Conservation (phyloP, 2,797 vertebrate species). For the Rhadinocentrus ornatus region DNA sequence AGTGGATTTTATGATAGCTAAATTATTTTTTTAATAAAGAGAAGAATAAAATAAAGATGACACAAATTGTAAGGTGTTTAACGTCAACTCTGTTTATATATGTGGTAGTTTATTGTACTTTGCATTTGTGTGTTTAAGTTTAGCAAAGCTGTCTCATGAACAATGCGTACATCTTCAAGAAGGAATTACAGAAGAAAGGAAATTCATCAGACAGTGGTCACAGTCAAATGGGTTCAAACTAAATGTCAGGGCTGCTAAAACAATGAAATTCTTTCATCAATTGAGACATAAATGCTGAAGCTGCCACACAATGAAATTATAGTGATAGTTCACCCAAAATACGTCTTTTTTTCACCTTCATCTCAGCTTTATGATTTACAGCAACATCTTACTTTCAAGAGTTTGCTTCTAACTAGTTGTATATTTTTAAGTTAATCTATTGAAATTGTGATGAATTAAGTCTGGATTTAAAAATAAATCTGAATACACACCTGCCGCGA, state of each 20-base stretch:
- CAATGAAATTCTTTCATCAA: conserved; percentile 74
- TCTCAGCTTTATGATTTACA: conserved; percentile 49
- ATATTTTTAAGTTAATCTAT: conserved; percentile 30
- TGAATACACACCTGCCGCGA: conserved; percentile 47
- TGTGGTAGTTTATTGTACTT: conserved; percentile 38
- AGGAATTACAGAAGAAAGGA: conserved; percentile 69
- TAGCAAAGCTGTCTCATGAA: conserved; percentile 67
- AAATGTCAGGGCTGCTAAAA: conserved; percentile 80
- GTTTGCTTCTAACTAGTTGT: conserved; percentile 5
- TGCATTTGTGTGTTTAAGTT: background rate
- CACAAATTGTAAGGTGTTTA: too few relatives aligned
- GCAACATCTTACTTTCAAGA: conserved; percentile 13
- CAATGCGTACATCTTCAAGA: conserved; percentile 66
- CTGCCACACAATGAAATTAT: conserved; percentile 72
- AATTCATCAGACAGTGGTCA: conserved; percentile 74
- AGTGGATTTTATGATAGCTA: conserved; percentile 32
- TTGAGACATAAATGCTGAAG: conserved; percentile 74
- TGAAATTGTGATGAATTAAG: conserved; percentile 42
- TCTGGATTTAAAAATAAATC: conserved; percentile 13
- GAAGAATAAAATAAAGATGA: conserved; percentile 33
- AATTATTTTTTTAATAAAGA: conserved; percentile 20
- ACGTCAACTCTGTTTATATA: too few relatives aligned
- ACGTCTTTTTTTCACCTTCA: conserved; percentile 56
- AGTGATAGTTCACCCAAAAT: conserved; percentile 69
- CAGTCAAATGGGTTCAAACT: conserved; percentile 72